Evolutionary conservation across 1,140 invertebrate genomes (phyloP).

Genomic region (Diorhabda elongata): DNA sequence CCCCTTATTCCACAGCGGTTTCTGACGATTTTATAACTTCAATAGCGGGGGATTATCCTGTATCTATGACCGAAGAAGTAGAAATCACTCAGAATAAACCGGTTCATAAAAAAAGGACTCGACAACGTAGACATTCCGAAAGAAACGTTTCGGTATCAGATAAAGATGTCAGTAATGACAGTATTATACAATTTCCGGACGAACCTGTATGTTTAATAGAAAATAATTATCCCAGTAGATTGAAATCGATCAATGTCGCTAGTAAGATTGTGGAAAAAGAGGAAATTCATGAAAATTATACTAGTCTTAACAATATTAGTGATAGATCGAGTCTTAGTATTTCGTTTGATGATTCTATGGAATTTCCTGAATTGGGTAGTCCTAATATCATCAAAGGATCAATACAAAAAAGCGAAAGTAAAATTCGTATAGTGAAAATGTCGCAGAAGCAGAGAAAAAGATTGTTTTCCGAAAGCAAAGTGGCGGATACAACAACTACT

Average conservation of each 20-base stretch:
- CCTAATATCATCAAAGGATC: slow-evolving; percentile 25
- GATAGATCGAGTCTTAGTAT: slow-evolving; percentile 13
- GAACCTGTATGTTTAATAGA: slow-evolving; percentile 10
- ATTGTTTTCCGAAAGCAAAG: slow-evolving; percentile 37
- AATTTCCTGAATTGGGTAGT: slow-evolving; percentile 36
- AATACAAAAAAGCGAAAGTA: slow-evolving; percentile 28
- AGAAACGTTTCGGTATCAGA: slow-evolving; percentile 20
- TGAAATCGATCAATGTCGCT: slow-evolving; percentile 50
- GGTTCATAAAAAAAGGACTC: slow-evolving; percentile 48
- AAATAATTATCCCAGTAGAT: slow-evolving; percentile 46
- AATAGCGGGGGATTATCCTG: slow-evolving; percentile 48
- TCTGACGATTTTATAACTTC: slow-evolving; percentile 53
- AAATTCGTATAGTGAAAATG: slow-evolving; percentile 47
- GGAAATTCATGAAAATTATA: slow-evolving; percentile 36
- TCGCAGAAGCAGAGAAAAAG: slow-evolving; percentile 61
- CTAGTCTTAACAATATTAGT: slow-evolving; percentile 24
- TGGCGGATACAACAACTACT: background rate
- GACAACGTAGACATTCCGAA: slow-evolving; percentile 35
- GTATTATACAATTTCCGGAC: slow-evolving; percentile 27
- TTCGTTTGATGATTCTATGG: slow-evolving; percentile 26
- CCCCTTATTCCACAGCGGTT: slow-evolving; percentile 57
- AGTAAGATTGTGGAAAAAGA: slow-evolving; percentile 44
- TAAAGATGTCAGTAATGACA: slow-evolving; percentile 22
- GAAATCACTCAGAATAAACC: slow-evolving; percentile 42
- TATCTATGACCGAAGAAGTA: slow-evolving; percentile 42